A percentile compares a stretch with the other conserved stretches of the same genome.
Conservation (phyloP, 2,888 invertebrate genomes). For the Dryomyza anilis region DNA sequence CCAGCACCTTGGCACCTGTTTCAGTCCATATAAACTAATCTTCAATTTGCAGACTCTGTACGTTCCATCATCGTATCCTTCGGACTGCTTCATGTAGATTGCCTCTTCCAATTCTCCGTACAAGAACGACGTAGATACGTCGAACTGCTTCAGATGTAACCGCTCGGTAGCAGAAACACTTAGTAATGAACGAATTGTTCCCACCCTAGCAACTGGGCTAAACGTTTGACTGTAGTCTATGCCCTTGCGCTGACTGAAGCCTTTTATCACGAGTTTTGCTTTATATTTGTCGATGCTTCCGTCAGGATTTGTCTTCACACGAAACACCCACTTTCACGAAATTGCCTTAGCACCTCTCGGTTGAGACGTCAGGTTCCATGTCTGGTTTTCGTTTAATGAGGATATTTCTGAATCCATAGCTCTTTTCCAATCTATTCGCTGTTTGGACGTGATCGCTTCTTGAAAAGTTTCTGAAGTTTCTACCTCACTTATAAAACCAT, state of each 20-base stretch:
- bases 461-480: background rate
- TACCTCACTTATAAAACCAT: background rate
- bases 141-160: too few species aligned
- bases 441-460: slow-evolving; percentile 31
- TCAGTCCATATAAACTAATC: too few species aligned
- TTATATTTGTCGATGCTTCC: slow-evolving; percentile 43
- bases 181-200: too few species aligned
- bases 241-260: slow-evolving; percentile 31
- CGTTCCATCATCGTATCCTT: too few species aligned
- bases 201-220: too few species aligned
- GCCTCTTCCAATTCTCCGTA: too few species aligned
- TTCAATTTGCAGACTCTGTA: too few species aligned
- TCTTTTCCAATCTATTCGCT: slow-evolving; percentile 36
- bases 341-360: slow-evolving; percentile 40
- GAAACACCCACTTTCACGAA: slow-evolving; percentile 43
- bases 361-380: slow-evolving; percentile 40
- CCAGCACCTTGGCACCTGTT: too few species aligned
- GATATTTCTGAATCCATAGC: slow-evolving; percentile 44
- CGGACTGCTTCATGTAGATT: too few species aligned
- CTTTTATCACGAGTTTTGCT: slow-evolving; percentile 45
- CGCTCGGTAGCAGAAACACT: too few species aligned
- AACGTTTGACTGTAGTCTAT: slow-evolving; percentile 35
- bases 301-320: slow-evolving; percentile 43
- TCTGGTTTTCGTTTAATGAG: too few species aligned
- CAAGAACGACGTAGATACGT: too few species aligned